These are phyloP conservation scores for Acridotheres tristis DNA, from an alignment of 2,797 vertebrate genomes.

Conservation along the genomic window DNA sequence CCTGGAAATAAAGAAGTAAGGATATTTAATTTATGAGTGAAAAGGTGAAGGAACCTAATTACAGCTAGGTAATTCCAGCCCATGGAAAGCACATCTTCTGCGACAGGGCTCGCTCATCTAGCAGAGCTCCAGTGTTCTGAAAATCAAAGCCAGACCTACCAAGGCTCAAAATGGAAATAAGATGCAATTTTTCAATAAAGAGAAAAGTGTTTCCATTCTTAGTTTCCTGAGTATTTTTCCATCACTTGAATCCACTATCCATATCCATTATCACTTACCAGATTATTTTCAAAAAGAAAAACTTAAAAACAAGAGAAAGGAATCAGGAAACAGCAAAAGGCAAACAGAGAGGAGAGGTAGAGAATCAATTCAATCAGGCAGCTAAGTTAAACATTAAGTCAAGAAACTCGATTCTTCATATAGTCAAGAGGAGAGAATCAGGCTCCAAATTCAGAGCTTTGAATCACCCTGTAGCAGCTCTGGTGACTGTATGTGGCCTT, in stretches of 20 bases:
- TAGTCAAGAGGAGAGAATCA: background rate
- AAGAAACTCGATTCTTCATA: background rate
- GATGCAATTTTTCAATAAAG: background rate
- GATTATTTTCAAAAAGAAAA: background rate
- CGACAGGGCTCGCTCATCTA: background rate
- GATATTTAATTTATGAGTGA: background rate
- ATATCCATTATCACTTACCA: background rate
- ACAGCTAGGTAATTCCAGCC: background rate
- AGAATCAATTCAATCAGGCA: background rate
- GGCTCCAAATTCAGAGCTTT: conserved; percentile 18
- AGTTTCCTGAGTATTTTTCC: background rate
- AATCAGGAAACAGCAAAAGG: background rate
- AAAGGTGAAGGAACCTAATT: background rate
- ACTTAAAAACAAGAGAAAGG: background rate
- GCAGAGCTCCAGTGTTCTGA: background rate
- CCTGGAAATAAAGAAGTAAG: background rate
- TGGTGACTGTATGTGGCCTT: background rate
- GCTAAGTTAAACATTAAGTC: background rate
- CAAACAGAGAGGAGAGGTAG: background rate
- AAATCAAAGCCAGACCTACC: background rate
- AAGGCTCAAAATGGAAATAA: background rate
- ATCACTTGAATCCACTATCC: background rate
- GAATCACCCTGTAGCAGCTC: background rate
- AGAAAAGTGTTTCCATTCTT: background rate
- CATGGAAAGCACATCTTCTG: background rate